A percentile compares a stretch with the other conserved stretches of the same genome.
Conservation (phyloP, 2,888 invertebrate genomes). For the Plusia festucae region DNA sequence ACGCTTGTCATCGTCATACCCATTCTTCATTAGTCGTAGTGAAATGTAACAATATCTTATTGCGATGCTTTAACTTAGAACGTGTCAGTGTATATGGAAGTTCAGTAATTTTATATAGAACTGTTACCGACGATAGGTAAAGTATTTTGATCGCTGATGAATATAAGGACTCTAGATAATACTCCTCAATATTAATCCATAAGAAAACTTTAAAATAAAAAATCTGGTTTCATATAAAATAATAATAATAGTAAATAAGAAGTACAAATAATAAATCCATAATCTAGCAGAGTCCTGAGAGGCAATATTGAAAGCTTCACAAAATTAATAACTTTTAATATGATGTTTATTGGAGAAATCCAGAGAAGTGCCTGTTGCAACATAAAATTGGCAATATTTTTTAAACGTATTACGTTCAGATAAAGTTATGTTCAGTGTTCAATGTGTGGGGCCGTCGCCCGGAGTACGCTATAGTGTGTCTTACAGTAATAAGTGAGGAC, state of each 20-base stretch:
- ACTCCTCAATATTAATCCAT: conserved; percentile 75
- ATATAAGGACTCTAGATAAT: conserved; percentile 75
- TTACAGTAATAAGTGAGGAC: conserved; percentile 50
- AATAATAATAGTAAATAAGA: conserved; percentile 78
- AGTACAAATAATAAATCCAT: conserved; percentile 80
- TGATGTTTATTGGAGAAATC: conserved; percentile 89
- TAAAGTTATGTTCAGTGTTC: conserved; percentile 81
- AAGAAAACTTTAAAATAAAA: conserved; percentile 74
- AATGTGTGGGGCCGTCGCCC: conserved; percentile 67
- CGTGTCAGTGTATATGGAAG: conserved; percentile 84
- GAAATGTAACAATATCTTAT: conserved; percentile 88
- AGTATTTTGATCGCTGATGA: conserved; percentile 79
- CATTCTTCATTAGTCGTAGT: conserved; percentile 83
- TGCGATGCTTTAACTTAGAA: conserved; percentile 89
- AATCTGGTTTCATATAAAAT: conserved; percentile 74
- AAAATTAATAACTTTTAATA: conserved; percentile 84
- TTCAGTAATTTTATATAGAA: conserved; percentile 85
- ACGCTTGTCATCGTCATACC: conserved; percentile 78
- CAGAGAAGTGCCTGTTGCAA: conserved; percentile 89
- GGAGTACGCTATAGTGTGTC: conserved; percentile 46
- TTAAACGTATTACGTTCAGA: conserved; percentile 83
- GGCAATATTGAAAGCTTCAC: conserved; percentile 85
- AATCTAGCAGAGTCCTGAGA: conserved; percentile 80
- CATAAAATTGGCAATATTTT: conserved; percentile 89
- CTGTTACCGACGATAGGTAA: conserved; percentile 78